phyloP scores from a whole-genome alignment of 92 coral and sea anemone genomes.

The Hydrozoanthus gracilis region DNA sequence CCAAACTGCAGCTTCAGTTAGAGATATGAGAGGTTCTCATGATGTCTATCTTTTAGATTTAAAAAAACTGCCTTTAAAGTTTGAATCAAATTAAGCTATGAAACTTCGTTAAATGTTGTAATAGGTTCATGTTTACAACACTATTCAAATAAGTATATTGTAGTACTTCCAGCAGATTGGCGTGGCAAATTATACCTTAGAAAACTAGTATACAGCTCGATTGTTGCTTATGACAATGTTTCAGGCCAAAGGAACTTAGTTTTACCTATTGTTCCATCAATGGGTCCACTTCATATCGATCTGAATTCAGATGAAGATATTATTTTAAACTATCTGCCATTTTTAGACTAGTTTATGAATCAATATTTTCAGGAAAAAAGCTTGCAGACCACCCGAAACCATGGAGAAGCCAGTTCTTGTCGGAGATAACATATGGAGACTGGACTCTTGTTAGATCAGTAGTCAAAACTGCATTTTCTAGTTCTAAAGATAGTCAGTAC shows the following conservation, averaged over 20 bases:
- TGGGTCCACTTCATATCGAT: constrained; percentile 21
- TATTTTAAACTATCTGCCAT: constrained; percentile 11
- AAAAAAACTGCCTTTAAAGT: background rate
- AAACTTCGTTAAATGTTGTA: background rate
- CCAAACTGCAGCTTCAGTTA: background rate
- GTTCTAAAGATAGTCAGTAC: constrained; percentile 55
- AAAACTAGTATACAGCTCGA: constrained; percentile 32
- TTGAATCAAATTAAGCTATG: background rate
- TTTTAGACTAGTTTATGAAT: too few relatives aligned
- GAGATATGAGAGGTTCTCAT: background rate
- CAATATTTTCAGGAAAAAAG: constrained; percentile 31
- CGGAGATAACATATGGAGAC: constrained; percentile 56
- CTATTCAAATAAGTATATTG: too few relatives aligned
- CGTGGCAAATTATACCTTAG: constrained; percentile 54
- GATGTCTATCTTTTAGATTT: background rate
- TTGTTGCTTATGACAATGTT: background rate
- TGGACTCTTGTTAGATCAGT: constrained; percentile 50
- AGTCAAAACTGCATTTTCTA: too few relatives aligned
- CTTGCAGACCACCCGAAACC: constrained; percentile 67
- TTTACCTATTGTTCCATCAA: background rate
- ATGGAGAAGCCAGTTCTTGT: constrained; percentile 61
- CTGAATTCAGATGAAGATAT: constrained; percentile 52
- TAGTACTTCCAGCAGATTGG: constrained; percentile 53
- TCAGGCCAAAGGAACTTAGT: background rate
- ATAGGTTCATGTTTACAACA: background rate